A percentile compares a stretch with the other conserved stretches of the same genome.
These are phyloP conservation scores for Pycnomerus fuliginosus DNA, from an alignment of 2,888 invertebrate species.

Conservation along the genomic window DNA sequence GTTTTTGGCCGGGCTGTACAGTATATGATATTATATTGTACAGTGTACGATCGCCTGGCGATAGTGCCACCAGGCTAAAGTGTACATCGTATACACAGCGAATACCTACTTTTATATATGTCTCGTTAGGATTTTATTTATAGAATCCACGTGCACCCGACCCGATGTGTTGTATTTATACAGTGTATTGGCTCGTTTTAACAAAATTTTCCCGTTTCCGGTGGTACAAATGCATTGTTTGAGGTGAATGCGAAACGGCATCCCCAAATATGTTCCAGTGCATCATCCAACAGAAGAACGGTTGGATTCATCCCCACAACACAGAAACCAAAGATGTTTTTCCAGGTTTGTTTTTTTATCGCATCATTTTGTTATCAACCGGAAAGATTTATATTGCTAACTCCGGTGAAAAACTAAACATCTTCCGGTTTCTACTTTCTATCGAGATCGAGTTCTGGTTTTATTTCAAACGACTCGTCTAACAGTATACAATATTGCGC, in stretches of 20 bases:
- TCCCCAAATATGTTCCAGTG: slow-evolving; percentile 71
- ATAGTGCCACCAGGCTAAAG: too few relatives aligned
- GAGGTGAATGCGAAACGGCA: slow-evolving; percentile 17
- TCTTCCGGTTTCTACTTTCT: too few relatives aligned
- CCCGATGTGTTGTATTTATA: slow-evolving; percentile 38
- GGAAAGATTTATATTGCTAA: too few relatives aligned
- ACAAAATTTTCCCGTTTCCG: slow-evolving; percentile 10
- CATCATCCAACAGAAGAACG: slow-evolving; percentile 77
- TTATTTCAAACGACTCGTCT: too few relatives aligned
- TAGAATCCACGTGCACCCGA: slow-evolving; percentile 35
- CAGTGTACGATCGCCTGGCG: not conserved
- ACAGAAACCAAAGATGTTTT: slow-evolving; percentile 72
- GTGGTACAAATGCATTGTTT: too few relatives aligned
- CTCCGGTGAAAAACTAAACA: too few relatives aligned
- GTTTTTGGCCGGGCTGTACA: slow-evolving; percentile 19
- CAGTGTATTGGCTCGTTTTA: slow-evolving; percentile 34
- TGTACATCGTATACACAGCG: slow-evolving; percentile 2
- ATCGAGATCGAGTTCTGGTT: too few relatives aligned
- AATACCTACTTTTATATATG: slow-evolving; percentile 2
- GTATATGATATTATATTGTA: not conserved
- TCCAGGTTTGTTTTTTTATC: slow-evolving; percentile 61
- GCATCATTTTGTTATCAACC: not conserved
- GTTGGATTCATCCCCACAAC: slow-evolving; percentile 71
- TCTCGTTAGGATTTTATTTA: slow-evolving; percentile 29
- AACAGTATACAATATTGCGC: too few relatives aligned